A percentile compares a stretch with the other conserved stretches of the same genome.
phyloP scores from a whole-genome alignment of 2,888 invertebrate genomes.

The Parasteatoda lunata region DNA sequence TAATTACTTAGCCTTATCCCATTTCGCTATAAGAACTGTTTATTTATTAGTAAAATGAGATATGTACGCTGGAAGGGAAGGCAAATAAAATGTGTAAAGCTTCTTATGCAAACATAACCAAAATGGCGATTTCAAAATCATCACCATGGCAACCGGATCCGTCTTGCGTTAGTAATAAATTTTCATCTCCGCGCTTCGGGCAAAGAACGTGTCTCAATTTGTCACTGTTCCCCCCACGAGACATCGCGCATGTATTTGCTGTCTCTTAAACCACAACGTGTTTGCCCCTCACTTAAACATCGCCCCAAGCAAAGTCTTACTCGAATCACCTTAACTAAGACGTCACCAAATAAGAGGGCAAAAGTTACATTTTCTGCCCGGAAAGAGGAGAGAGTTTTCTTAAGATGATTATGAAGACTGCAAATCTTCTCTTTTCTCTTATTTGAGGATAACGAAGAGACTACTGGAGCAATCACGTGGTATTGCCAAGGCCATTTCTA shows the following conservation, averaged over 20 bases:
- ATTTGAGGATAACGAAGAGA: background rate
- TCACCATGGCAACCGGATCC: background rate
- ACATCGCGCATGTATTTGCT: background rate
- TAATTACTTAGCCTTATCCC: no score
- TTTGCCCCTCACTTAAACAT: slow-evolving; percentile 32
- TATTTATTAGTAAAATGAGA: no score
- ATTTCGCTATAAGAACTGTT: no score
- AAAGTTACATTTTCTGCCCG: background rate
- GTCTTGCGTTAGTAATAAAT: background rate
- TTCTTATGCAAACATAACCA: background rate
- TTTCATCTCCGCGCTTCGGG: background rate
- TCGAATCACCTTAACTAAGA: background rate
- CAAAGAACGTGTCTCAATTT: slow-evolving; percentile 9
- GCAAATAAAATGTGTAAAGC: background rate
- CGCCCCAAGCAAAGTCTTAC: slow-evolving; percentile 8
- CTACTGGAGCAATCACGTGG: background rate
- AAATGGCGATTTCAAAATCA: background rate
- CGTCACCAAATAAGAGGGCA: background rate
- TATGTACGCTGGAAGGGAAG: no score
- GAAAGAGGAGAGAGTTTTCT: background rate
- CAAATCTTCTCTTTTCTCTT: background rate
- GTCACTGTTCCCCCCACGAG: background rate
- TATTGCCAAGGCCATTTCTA: background rate
- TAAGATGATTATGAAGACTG: slow-evolving; percentile 1
- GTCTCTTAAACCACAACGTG: slow-evolving; percentile 23